A percentile compares a stretch with the other conserved stretches of the same genome.
Conservation (phyloP, 1,140 invertebrate species). For the Drosophila jambulina region DNA sequence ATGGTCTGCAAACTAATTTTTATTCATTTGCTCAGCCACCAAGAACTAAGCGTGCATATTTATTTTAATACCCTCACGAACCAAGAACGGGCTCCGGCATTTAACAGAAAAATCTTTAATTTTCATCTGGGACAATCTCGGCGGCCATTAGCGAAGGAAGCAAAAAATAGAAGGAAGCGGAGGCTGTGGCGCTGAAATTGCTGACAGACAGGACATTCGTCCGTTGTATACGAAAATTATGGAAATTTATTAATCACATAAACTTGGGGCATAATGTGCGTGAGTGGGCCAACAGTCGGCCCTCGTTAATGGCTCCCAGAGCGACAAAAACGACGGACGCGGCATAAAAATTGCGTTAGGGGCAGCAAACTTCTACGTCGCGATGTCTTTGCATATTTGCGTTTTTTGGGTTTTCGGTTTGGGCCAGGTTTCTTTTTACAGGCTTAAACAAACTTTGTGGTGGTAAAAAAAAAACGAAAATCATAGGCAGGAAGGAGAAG, state of each 20-base stretch:
- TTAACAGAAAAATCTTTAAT: conserved; percentile 66
- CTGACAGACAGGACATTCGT: conserved; percentile 65
- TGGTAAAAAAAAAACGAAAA: not conserved
- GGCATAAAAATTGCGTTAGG: conserved; percentile 77
- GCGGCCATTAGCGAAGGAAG: conserved; percentile 28
- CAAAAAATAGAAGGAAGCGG: conserved; percentile 14
- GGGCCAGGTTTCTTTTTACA: conserved; percentile 17
- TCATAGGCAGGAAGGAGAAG: conserved; percentile 6
- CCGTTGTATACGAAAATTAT: conserved; percentile 66
- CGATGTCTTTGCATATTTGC: conserved; percentile 29
- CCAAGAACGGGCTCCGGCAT: conserved; percentile 32
- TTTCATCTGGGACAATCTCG: conserved; percentile 77
- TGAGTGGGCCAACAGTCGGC: conserved; percentile 49
- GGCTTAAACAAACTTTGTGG: conserved; percentile 78
- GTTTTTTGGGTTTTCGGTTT: not conserved
- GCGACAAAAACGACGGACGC: conserved; percentile 50
- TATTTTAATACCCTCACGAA: conserved; percentile 62
- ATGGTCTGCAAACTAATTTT: conserved; percentile 80
- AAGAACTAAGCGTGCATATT: conserved; percentile 65
- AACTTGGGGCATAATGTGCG: conserved; percentile 80
- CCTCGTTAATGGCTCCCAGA: conserved; percentile 76
- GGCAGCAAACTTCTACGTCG: conserved; percentile 20
- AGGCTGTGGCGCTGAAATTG: conserved; percentile 32
- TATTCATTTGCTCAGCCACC: conserved; percentile 68
- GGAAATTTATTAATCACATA: conserved; percentile 84